phyloP scores from a whole-genome alignment of 2,797 vertebrate species.

The Sebastes nivosus region DNA sequence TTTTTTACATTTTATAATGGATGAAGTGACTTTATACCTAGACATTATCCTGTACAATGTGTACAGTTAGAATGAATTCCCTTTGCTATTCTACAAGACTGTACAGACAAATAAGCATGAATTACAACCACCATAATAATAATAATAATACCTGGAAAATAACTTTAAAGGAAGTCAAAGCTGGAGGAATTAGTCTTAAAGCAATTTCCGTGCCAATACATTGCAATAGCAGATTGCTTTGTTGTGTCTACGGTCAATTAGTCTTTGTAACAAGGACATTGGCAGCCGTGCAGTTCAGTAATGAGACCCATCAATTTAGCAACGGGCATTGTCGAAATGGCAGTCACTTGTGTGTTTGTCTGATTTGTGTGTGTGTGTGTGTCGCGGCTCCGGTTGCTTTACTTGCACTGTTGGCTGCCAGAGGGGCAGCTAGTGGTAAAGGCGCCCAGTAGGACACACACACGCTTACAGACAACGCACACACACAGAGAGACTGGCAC shows the following conservation, averaged over 20 bases:
- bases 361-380: constrained; percentile 9
- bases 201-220: constrained; percentile 19
- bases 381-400: constrained; percentile 10
- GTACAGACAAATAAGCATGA: background rate
- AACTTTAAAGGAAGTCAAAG: constrained; percentile 19
- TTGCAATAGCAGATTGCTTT: constrained; percentile 59
- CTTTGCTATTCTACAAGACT: background rate
- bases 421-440: constrained; percentile 50
- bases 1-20: background rate
- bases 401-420: constrained; percentile 29
- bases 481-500: constrained; percentile 51
- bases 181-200: constrained; percentile 22
- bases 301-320: constrained; percentile 72
- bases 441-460: constrained; percentile 33
- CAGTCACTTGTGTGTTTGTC: constrained; percentile 28
- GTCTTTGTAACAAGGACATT: constrained; percentile 53
- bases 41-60: background rate
- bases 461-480: constrained; percentile 25
- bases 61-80: background rate
- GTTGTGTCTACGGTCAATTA: constrained; percentile 63
- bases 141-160: constrained; percentile 8
- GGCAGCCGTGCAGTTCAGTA: constrained; percentile 48
- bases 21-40: background rate
- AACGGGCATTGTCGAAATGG: constrained; percentile 34
- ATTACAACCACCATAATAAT: background rate